Evolutionary conservation across 2,888 invertebrate species (phyloP).

Genomic region (Horisme vitalbata): DNA sequence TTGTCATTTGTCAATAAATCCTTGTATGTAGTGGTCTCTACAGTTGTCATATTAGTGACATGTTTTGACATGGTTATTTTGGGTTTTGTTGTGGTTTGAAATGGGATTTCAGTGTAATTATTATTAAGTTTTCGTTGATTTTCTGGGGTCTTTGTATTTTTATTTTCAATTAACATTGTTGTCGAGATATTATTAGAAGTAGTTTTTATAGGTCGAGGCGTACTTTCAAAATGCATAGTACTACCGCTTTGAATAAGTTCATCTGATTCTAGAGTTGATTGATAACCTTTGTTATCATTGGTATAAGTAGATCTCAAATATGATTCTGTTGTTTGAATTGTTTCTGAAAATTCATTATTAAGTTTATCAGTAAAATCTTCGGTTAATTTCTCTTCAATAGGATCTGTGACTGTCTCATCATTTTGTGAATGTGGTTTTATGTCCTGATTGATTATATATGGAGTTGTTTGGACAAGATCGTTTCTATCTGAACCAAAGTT

Average conservation of each 20-base stretch:
- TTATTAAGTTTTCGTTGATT: conserved; percentile 70
- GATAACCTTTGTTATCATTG: conserved; percentile 21
- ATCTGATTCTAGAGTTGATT: conserved; percentile 39
- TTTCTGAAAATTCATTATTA: background rate
- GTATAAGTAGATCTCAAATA: conserved; percentile 17
- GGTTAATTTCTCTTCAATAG: background rate
- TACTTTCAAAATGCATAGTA: conserved; percentile 65
- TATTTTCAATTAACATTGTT: conserved; percentile 55
- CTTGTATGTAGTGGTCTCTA: background rate
- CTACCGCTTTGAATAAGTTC: conserved; percentile 64
- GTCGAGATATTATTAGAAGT: conserved; percentile 42
- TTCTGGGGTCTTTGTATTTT: conserved; percentile 71
- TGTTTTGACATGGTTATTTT: conserved; percentile 16
- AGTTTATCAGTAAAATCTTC: background rate
- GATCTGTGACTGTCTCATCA: conserved; percentile 6
- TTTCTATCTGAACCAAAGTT: too few relatives aligned
- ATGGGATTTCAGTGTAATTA: conserved; percentile 54
- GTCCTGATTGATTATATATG: background rate
- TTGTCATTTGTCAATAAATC: background rate
- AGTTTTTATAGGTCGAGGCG: conserved; percentile 56
- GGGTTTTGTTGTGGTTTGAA: conserved; percentile 35
- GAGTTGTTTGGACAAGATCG: conserved; percentile 2
- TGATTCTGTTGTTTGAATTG: conserved; percentile 18
- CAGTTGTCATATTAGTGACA: conserved; percentile 9
- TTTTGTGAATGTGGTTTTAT: background rate